phyloP scores from a whole-genome alignment of 2,797 vertebrate species.

The Loriculus beryllinus region DNA sequence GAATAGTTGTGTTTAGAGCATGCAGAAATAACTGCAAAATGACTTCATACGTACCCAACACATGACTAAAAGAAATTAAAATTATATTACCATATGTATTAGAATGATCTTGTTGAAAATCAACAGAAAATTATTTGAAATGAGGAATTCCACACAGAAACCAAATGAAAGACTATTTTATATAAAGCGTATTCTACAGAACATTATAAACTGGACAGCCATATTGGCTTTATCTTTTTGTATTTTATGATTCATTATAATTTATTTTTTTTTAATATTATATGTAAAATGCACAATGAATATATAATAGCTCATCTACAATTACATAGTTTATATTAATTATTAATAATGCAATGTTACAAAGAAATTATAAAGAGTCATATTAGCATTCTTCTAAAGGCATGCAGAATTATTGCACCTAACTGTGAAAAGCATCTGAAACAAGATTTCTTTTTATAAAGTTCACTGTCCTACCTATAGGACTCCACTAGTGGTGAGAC shows the following conservation, averaged over 20 bases:
- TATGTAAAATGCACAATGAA: background rate
- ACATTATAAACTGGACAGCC: background rate
- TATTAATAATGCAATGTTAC: background rate
- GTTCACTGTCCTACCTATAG: background rate
- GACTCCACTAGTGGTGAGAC: background rate
- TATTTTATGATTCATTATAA: background rate
- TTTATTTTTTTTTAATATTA: background rate
- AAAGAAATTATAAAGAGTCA: background rate
- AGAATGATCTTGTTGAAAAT: background rate
- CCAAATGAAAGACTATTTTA: background rate
- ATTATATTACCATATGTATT: background rate
- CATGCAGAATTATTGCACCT: background rate
- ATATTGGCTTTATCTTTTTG: background rate
- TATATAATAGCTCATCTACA: background rate
- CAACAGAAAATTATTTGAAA: background rate
- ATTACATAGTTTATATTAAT: background rate
- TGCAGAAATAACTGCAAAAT: no score
- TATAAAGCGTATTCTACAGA: background rate
- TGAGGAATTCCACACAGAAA: background rate
- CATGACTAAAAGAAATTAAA: background rate
- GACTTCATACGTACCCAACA: background rate
- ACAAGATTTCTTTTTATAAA: background rate
- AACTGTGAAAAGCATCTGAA: background rate
- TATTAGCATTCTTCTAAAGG: background rate
- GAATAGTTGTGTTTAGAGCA: background rate